Evolutionary conservation across 2,888 invertebrate species (phyloP).

Genomic region (Parasteatoda lunata): DNA sequence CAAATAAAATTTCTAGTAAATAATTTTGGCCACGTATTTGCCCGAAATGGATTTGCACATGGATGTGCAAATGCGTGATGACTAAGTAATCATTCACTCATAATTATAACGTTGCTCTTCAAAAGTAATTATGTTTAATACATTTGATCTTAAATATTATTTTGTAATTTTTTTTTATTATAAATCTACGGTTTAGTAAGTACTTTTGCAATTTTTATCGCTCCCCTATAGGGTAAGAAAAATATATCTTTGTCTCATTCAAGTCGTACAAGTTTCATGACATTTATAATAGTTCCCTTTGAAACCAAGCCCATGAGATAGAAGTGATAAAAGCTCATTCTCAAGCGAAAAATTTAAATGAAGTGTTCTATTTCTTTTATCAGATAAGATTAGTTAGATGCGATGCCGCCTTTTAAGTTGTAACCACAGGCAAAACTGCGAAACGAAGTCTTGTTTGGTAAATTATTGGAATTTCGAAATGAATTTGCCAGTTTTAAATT

Average conservation of each 20-base stretch:
- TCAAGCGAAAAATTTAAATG: constrained; percentile 22
- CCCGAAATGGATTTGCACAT: too few relatives aligned
- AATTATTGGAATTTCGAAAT: constrained; percentile 20
- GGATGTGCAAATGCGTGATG: too few relatives aligned
- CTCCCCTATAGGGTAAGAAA: background rate
- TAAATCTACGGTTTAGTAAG: background rate
- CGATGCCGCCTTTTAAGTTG: constrained; percentile 49
- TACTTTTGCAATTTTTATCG: constrained; percentile 6
- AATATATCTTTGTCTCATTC: constrained; percentile 5
- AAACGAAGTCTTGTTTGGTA: background rate
- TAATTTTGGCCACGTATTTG: too few relatives aligned
- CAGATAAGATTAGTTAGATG: constrained; percentile 38
- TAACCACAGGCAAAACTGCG: constrained; percentile 42
- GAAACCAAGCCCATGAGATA: constrained; percentile 39
- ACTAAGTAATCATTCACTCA: too few relatives aligned
- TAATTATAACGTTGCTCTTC: too few relatives aligned
- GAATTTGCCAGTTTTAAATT: background rate
- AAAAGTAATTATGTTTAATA: too few relatives aligned
- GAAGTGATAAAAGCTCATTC: constrained; percentile 39
- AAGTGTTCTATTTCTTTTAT: constrained; percentile 48
- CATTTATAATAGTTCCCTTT: constrained; percentile 37
- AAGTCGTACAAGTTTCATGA: constrained; percentile 42
- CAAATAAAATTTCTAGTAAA: too few relatives aligned
- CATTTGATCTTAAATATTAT: too few relatives aligned
- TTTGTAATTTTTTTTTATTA: too few relatives aligned